These are phyloP conservation scores for Channallabes apus DNA, from an alignment of 2,797 vertebrate genomes.

Conservation along the genomic window DNA sequence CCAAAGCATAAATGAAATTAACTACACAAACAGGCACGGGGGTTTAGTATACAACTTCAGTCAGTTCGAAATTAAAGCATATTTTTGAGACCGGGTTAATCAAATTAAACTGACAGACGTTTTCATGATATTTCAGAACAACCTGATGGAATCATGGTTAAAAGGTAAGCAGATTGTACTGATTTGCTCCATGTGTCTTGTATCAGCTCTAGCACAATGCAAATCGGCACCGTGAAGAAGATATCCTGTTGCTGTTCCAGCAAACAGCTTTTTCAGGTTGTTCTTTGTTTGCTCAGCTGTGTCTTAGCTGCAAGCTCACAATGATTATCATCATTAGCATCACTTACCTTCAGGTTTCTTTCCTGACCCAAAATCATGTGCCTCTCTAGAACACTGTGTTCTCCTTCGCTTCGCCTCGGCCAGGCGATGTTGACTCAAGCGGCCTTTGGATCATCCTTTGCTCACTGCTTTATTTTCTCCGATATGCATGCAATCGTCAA, in stretches of 20 bases:
- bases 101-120: conserved; percentile 29
- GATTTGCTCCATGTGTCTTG: conserved; percentile 57
- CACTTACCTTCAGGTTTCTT: conserved; percentile 59
- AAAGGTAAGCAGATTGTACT: conserved; percentile 51
- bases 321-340: conserved; percentile 61
- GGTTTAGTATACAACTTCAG: conserved; percentile 23
- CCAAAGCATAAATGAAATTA: conserved; percentile 18
- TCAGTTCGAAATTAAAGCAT: conserved; percentile 17
- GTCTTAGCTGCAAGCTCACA: conserved; percentile 53
- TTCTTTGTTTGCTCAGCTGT: conserved; percentile 59
- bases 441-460: conserved; percentile 44
- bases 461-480: conserved; percentile 37
- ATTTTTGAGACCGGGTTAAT: conserved; percentile 10
- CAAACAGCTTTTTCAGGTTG: conserved; percentile 49
- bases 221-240: conserved; percentile 49
- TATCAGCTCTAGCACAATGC: conserved; percentile 51
- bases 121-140: conserved; percentile 37
- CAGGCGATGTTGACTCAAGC: conserved; percentile 30
- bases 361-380: conserved; percentile 51
- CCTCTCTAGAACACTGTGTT: conserved; percentile 41
- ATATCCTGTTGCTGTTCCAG: conserved; percentile 52
- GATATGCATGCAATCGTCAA: conserved; percentile 44
- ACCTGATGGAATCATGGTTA: conserved; percentile 48
- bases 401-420: conserved; percentile 32
- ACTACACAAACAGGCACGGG: neutral